Percentiles rank a stretch among this genome's conserved stretches.
These are phyloP conservation scores for Lates japonicus DNA, from an alignment of 2,797 vertebrate species.

Conservation along the genomic window DNA sequence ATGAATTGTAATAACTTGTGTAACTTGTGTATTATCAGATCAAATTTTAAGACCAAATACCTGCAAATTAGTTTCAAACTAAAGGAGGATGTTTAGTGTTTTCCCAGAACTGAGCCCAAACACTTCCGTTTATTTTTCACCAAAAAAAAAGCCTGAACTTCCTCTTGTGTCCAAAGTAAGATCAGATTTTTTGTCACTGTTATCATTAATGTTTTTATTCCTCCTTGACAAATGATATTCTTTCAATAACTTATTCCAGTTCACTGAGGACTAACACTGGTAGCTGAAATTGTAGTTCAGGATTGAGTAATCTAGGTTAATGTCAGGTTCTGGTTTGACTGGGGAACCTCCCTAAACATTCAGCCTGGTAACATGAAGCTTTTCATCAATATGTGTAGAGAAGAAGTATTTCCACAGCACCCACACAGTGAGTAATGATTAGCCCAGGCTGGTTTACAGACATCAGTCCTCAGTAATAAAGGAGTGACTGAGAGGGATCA, in stretches of 20 bases:
- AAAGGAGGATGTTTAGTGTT: too few species aligned
- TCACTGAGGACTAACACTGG: not conserved
- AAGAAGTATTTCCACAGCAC: conserved; percentile 10
- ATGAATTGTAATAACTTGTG: too few species aligned
- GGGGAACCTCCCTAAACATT: not conserved
- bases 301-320: not conserved
- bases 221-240: not conserved
- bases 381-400: not conserved
- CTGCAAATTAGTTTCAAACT: too few species aligned
- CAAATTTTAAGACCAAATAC: too few species aligned
- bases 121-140: too few species aligned
- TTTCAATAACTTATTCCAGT: not conserved
- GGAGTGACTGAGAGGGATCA: not conserved
- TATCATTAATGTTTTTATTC: not conserved
- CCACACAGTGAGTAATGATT: conserved; percentile 27
- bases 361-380: not conserved
- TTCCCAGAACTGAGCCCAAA: too few species aligned
- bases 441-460: not conserved
- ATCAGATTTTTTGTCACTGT: not conserved
- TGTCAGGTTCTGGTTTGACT: not conserved
- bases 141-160: not conserved
- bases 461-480: not conserved
- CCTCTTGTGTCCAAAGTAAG: not conserved
- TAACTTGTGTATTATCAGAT: too few species aligned
- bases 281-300: not conserved